phyloP scores from a whole-genome alignment of 2,888 invertebrate species.

The Odontocolon sp. region DNA sequence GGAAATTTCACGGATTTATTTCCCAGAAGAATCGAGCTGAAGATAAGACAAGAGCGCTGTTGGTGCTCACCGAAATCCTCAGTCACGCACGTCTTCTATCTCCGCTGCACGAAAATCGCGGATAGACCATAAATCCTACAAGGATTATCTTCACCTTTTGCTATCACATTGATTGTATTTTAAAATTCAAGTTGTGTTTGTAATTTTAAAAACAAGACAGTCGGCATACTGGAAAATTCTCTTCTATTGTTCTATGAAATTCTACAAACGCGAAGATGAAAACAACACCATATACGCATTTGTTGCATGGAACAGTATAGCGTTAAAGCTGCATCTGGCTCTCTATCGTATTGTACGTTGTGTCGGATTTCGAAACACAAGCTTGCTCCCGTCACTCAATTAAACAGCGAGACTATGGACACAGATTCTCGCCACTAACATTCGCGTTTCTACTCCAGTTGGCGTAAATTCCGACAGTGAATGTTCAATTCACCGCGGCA shows the following conservation, averaged over 20 bases:
- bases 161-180: not conserved
- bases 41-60: not conserved
- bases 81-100: not conserved
- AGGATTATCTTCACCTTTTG: not conserved
- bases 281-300: not conserved
- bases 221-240: too few relatives aligned
- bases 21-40: not conserved
- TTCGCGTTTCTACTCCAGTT: conserved; percentile 2
- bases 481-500: conserved; percentile 27
- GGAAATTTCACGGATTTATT: conserved; percentile 3
- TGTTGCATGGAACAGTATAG: not conserved
- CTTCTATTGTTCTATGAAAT: too few relatives aligned
- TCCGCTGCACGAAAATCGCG: not conserved
- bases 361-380: conserved; percentile 27
- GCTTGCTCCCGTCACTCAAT: conserved; percentile 43
- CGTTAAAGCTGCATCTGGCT: not conserved
- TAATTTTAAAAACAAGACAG: not conserved
- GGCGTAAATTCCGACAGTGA: conserved; percentile 3
- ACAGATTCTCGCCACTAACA: not conserved
- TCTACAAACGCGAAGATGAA: too few relatives aligned
- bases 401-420: conserved; percentile 28
- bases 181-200: not conserved
- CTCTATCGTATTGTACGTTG: not conserved
- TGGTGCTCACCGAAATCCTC: not conserved
- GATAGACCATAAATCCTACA: not conserved